These are phyloP conservation scores for Montipora capricornis DNA, from an alignment of 64 coral and sea anemone species.

Conservation along the genomic window DNA sequence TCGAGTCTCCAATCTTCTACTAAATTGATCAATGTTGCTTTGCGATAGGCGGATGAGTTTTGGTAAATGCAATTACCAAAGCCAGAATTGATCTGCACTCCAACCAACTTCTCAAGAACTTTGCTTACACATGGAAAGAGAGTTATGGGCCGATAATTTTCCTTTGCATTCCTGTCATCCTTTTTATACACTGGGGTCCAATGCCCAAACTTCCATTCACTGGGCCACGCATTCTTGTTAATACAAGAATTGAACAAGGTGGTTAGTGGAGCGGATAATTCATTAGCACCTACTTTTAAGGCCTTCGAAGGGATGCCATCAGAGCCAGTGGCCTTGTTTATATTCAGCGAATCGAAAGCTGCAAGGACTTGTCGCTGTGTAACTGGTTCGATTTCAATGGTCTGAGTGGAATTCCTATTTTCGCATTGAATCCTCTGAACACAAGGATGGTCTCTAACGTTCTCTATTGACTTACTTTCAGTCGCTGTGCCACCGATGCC, in stretches of 20 bases:
- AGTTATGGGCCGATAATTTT: too few species aligned
- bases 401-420: slow-evolving; percentile 26
- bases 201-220: neutral
- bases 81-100: too few species aligned
- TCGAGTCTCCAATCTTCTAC: too few species aligned
- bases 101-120: too few species aligned
- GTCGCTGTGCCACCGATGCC: neutral
- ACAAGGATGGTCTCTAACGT: slow-evolving; percentile 33
- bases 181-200: too few species aligned
- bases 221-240: slow-evolving; percentile 21
- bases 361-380: too few species aligned
- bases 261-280: neutral
- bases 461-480: slow-evolving; percentile 20
- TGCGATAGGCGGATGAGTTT: neutral
- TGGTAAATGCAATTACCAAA: neutral
- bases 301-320: slow-evolving; percentile 19
- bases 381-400: neutral
- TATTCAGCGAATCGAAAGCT: too few species aligned
- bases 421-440: slow-evolving; percentile 14
- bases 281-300: neutral
- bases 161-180: too few species aligned
- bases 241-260: neutral
- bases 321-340: too few species aligned
- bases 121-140: too few species aligned
- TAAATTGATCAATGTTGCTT: neutral